Evolutionary conservation across 2,888 invertebrate species (phyloP).

Genomic region (Drosophila algonquin): DNA sequence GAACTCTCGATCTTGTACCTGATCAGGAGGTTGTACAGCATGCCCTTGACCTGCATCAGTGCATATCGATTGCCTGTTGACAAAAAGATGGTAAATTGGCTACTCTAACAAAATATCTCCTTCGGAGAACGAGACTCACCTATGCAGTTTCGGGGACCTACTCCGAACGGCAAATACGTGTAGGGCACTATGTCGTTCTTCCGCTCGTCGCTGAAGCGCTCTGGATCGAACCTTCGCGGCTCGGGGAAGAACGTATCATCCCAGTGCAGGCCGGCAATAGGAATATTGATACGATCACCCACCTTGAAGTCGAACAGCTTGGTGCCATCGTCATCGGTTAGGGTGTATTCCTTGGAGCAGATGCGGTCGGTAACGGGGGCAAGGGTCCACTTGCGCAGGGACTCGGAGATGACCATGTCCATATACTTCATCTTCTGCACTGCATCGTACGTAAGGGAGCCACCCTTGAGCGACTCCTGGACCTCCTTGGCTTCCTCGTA

Average conservation of each 20-base stretch:
- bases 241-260: slow-evolving; percentile 85
- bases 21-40: slow-evolving; percentile 69
- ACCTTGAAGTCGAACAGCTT: slow-evolving; percentile 85
- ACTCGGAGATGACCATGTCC: slow-evolving; percentile 87
- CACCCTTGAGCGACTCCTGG: slow-evolving; percentile 81
- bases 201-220: slow-evolving; percentile 86
- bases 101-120: rapidly evolving
- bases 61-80: slow-evolving; percentile 71
- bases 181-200: slow-evolving; percentile 83
- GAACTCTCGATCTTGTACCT: slow-evolving; percentile 69
- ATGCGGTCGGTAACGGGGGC: slow-evolving; percentile 83
- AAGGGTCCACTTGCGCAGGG: slow-evolving; percentile 85
- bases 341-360: slow-evolving; percentile 85
- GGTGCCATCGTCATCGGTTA: slow-evolving; percentile 82
- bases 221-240: slow-evolving; percentile 86
- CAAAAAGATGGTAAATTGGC: background rate
- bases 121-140: slow-evolving; percentile 77
- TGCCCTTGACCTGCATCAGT: slow-evolving; percentile 74
- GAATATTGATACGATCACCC: slow-evolving; percentile 84
- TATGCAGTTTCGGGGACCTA: slow-evolving; percentile 87
- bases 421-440: slow-evolving; percentile 86
- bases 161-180: slow-evolving; percentile 85
- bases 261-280: slow-evolving; percentile 84
- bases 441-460: slow-evolving; percentile 85
- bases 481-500: slow-evolving; percentile 85